Conservation (phyloP, 2,888 invertebrate genomes). For the Caenorhabditis sulstoni region DNA sequence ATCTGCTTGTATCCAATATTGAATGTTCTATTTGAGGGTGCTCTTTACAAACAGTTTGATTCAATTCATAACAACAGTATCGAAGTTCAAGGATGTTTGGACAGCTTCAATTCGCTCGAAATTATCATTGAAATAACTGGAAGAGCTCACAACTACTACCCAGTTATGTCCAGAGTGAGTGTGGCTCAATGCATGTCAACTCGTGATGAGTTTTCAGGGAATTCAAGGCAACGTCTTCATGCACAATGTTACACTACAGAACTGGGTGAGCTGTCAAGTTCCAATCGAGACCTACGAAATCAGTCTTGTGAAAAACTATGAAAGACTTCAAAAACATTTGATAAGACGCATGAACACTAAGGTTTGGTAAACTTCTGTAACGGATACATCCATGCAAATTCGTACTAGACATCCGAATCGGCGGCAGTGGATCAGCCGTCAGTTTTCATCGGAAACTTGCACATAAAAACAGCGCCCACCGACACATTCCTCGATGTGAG, state of each 20-base stretch:
- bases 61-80: conserved; percentile 52
- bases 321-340: conserved; percentile 17
- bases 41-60: conserved; percentile 42
- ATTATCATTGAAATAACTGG: conserved; percentile 55
- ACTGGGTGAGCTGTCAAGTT: conserved; percentile 53
- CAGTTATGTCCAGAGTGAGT: conserved; percentile 44
- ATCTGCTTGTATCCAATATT: too few relatives aligned
- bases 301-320: conserved; percentile 30
- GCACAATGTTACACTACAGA: conserved; percentile 45
- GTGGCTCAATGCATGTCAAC: too few relatives aligned
- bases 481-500: conserved; percentile 71
- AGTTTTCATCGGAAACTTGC: conserved; percentile 52
- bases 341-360: conserved; percentile 1
- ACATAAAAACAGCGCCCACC: conserved; percentile 34
- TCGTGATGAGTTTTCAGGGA: conserved; percentile 36
- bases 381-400: too few relatives aligned
- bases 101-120: conserved; percentile 43
- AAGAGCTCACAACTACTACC: conserved; percentile 37
- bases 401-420: not conserved
- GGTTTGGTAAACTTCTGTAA: too few relatives aligned
- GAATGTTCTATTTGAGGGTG: too few relatives aligned
- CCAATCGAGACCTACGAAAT: conserved; percentile 49
- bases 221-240: conserved; percentile 48
- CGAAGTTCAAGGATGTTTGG: conserved; percentile 49
- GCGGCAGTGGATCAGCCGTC: conserved; percentile 25